A percentile compares a stretch with the other conserved stretches of the same genome.
Conservation (phyloP, 2,113 vertebrate species). For the Heterotis niloticus region DNA sequence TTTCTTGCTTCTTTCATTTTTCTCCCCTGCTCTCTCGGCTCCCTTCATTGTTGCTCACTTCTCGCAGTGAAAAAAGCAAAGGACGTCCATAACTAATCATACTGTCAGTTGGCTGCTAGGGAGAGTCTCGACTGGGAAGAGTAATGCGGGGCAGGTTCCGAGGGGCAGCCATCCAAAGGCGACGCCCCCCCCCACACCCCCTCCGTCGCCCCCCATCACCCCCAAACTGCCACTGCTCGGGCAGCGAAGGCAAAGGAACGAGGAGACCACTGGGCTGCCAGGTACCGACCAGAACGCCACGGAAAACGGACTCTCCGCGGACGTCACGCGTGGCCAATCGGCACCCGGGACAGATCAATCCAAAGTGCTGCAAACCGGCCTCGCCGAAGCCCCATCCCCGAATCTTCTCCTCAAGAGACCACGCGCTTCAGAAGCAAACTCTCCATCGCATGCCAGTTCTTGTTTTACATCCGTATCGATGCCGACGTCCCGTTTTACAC, state of each 20-base stretch:
- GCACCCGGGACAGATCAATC: neutral
- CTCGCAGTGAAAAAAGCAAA: conserved; percentile 59
- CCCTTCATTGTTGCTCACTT: conserved; percentile 57
- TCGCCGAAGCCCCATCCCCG: neutral
- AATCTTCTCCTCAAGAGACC: neutral
- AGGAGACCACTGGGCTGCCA: neutral
- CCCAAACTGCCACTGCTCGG: neutral
- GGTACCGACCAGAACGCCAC: neutral
- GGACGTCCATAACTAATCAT: conserved; percentile 78
- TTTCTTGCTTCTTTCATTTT: conserved; percentile 40
- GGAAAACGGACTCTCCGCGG: neutral
- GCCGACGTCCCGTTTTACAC: neutral
- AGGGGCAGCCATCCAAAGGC: conserved; percentile 4
- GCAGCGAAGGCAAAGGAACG: neutral
- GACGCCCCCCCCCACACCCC: too few species aligned
- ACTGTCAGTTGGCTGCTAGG: conserved; percentile 75
- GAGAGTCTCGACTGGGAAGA: conserved; percentile 69
- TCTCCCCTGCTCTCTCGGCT: conserved; percentile 22
- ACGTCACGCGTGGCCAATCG: neutral
- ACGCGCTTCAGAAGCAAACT: neutral
- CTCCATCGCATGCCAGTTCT: neutral
- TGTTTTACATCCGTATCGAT: neutral
- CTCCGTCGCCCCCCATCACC: too few species aligned
- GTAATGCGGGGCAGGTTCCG: conserved; percentile 48
- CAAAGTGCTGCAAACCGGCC: neutral